Base-by-base conservation (phyloP, 2,113 vertebrate species). In the Silurus asotus region DNA sequence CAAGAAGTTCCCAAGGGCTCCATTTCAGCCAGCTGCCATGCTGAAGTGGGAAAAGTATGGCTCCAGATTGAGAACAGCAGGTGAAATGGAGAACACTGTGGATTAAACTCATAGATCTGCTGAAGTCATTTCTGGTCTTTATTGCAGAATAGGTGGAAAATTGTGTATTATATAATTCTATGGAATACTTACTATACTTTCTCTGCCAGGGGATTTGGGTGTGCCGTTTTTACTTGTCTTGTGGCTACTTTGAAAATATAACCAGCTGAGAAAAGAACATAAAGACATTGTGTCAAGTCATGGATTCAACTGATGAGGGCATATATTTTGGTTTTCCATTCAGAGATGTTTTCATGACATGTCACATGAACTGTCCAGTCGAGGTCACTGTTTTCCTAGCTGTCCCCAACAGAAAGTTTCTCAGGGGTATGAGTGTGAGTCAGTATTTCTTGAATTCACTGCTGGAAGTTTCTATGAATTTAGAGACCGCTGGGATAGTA, bases 21-120 rank as follows among this genome's bases (percentile, higher is more conserved):
- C 56, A 77, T 88, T 86, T 84, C 67, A 76, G 81, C 20, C 88
- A 89, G 83, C 86, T 87, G 88, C 81, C 88, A 55, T 28, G 49
- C 13, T 65, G 82, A 87, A 76, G 62, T 25, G 67, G 49, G 84
- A 37, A n/a, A 64, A 59, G 23, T 69, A 61, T 45, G 49, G 81
- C 28, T 70, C 61, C 53, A 61, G 64, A 74, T 83, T 81, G 65
- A 78, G 48, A 85, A 17, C 69, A 70, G 48, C 81, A 62, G 67
- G 25, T 48, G 70, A 64, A 86, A 84, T 81, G 37, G 48, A 69
- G 83, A 70, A 67, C 75, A 67, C 25, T 79, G 51, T 45, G 69
- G 48, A 89, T 86, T 72, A 86, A 72, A 72, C 8, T 8, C 51
- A 25, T 14, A 45, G 11, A 28, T 83, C 86, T 87, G 86, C 72